phyloP scores from a whole-genome alignment of 2,113 vertebrate genomes.

The Lontra canadensis region DNA sequence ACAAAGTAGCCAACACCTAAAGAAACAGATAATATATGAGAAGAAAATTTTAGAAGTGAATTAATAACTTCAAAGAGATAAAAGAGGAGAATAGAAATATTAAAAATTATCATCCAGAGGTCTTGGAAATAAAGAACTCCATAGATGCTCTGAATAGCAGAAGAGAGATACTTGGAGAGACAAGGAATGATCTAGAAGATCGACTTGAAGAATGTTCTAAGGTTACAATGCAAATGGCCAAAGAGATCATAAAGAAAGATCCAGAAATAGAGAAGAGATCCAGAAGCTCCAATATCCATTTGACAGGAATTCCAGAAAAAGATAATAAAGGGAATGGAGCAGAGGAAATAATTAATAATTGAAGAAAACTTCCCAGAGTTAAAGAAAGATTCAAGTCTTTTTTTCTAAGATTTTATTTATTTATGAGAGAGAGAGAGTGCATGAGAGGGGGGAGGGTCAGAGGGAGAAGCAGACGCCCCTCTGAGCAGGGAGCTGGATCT shows the following conservation, averaged over 20 bases:
- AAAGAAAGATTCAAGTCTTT: not conserved
- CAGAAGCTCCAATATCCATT: constrained; percentile 18
- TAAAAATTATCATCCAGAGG: not conserved
- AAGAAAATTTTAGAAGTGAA: constrained; percentile 34
- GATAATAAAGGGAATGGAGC: not conserved
- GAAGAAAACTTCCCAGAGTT: constrained; percentile 48
- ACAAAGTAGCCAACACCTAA: not conserved
- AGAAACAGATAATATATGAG: not conserved
- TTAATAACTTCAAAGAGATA: not conserved
- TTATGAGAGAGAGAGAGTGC: no score
- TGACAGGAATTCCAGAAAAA: constrained; percentile 55
- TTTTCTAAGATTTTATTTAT: no score
- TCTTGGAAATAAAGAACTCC: not conserved
- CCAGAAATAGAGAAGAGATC: not conserved
- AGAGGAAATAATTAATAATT: constrained; percentile 30
- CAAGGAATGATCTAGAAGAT: not conserved
- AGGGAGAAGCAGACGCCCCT: no score
- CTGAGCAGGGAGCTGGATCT: no score
- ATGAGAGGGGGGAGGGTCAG: no score
- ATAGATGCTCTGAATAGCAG: not conserved
- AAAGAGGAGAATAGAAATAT: not conserved
- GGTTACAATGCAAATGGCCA: not conserved
- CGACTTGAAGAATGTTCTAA: not conserved
- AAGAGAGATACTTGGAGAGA: not conserved
- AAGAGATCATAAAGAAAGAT: not conserved